A percentile compares a stretch with the other conserved stretches of the same genome.
These are phyloP conservation scores for Fistularia commersonii DNA, from an alignment of 2,797 vertebrate species.

Conservation along the genomic window DNA sequence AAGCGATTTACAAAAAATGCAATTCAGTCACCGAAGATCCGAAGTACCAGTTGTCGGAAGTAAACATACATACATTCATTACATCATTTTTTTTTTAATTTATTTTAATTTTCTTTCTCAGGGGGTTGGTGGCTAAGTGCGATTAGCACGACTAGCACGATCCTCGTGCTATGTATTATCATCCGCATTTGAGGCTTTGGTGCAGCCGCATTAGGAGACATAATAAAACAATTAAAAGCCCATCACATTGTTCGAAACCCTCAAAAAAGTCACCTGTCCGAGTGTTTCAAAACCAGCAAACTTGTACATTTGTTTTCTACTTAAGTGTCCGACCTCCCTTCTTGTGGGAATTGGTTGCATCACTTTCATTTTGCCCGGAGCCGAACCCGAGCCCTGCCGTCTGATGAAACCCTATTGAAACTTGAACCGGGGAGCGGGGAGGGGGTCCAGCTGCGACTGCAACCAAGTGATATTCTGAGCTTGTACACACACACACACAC, in stretches of 20 bases:
- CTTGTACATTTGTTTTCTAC: constrained; percentile 18
- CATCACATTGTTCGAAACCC: neutral
- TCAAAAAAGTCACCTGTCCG: constrained; percentile 1
- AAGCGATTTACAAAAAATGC: too few relatives aligned
- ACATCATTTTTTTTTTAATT: too few relatives aligned
- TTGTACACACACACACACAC: constrained; percentile 26
- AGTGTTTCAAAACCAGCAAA: constrained; percentile 12
- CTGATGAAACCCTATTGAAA: constrained; percentile 59
- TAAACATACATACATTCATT: too few relatives aligned
- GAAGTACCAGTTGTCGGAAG: too few relatives aligned
- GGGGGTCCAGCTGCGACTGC: constrained; percentile 23
- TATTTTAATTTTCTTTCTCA: too few relatives aligned
- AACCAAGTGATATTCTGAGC: constrained; percentile 33
- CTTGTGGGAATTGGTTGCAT: constrained; percentile 39
- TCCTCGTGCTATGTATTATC: too few relatives aligned
- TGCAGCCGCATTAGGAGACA: too few relatives aligned
- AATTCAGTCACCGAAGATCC: too few relatives aligned
- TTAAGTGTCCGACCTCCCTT: constrained; percentile 11
- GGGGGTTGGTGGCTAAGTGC: too few relatives aligned
- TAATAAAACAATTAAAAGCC: too few relatives aligned
- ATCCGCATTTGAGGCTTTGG: too few relatives aligned
- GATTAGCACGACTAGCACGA: too few relatives aligned
- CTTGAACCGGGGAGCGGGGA: constrained; percentile 18
- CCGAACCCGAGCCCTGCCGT: constrained; percentile 20
- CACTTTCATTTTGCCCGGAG: constrained; percentile 22